Conservation (phyloP, 2,113 vertebrate species). For the Fregetta grallaria region DNA sequence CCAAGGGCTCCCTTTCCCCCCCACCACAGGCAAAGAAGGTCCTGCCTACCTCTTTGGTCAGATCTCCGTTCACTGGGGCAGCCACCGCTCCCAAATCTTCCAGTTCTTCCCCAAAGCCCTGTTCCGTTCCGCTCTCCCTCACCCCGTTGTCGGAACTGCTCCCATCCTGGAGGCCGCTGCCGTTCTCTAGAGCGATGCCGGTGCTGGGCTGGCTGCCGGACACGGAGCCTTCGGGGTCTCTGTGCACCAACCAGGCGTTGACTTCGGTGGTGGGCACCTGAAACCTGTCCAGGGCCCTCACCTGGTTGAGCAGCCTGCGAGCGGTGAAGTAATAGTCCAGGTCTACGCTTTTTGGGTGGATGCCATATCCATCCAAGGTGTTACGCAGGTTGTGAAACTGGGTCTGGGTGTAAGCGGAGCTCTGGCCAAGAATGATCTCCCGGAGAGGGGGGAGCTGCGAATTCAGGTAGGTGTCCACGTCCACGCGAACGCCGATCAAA, state of each 20-base stretch:
- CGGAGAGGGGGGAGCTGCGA: conserved; percentile 93
- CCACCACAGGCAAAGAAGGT: no score
- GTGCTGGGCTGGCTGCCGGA: conserved; percentile 82
- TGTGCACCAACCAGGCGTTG: conserved; percentile 93
- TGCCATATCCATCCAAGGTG: conserved; percentile 95
- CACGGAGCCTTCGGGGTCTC: conserved; percentile 90
- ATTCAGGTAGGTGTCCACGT: conserved; percentile 95
- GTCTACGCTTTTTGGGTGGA: conserved; percentile 97
- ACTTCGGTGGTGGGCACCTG: conserved; percentile 91
- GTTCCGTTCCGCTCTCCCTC: conserved; percentile 85
- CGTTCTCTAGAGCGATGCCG: conserved; percentile 85
- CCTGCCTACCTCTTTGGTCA: conserved; percentile 92
- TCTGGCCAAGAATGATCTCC: conserved; percentile 98
- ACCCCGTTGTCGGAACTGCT: conserved; percentile 81
- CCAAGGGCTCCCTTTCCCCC: no score
- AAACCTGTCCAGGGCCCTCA: conserved; percentile 91
- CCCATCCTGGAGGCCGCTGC: conserved; percentile 83
- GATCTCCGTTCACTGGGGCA: conserved; percentile 84
- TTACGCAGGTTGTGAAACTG: conserved; percentile 97
- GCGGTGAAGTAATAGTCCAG: conserved; percentile 93
- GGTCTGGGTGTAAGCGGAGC: conserved; percentile 98
- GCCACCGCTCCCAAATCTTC: conserved; percentile 93
- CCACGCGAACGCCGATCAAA: conserved; percentile 94
- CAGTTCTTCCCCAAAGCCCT: conserved; percentile 82
- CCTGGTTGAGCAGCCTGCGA: conserved; percentile 89